Conservation (phyloP, 1,140 invertebrate genomes). For the Cydia amplana region DNA sequence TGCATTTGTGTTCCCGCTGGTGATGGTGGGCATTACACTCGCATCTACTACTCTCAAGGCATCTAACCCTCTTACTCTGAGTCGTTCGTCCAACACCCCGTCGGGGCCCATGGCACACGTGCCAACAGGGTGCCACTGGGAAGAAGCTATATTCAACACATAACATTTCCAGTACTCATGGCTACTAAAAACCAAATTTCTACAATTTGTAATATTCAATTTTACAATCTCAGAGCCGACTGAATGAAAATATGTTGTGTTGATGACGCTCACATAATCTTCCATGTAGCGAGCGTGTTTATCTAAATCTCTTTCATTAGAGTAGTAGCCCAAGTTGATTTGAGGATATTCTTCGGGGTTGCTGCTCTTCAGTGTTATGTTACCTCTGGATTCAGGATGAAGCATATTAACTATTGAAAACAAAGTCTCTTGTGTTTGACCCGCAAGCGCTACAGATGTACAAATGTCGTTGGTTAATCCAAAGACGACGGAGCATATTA, state of each 20-base stretch:
- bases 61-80: conserved; percentile 85
- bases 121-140: conserved; percentile 82
- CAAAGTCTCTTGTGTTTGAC: conserved; percentile 13
- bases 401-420: conserved; percentile 43
- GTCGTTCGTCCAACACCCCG: conserved; percentile 86
- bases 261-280: conserved; percentile 78
- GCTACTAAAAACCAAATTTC: conserved; percentile 71
- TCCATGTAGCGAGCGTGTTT: conserved; percentile 81
- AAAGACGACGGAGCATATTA: not conserved
- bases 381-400: conserved; percentile 69
- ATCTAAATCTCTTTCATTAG: conserved; percentile 86
- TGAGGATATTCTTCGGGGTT: conserved; percentile 80
- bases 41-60: conserved; percentile 82
- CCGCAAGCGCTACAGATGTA: conserved; percentile 1
- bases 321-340: conserved; percentile 81
- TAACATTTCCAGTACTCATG: conserved; percentile 84
- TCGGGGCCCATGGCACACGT: conserved; percentile 84
- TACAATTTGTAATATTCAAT: not conserved
- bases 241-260: conserved; percentile 15
- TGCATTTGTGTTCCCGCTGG: conserved; percentile 42
- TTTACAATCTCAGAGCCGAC: not conserved
- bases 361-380: conserved; percentile 51
- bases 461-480: conserved; percentile 21
- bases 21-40: conserved; percentile 42
- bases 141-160: conserved; percentile 80